Conservation (phyloP, 2,113 vertebrate genomes). For the Asarcornis scutulata region DNA sequence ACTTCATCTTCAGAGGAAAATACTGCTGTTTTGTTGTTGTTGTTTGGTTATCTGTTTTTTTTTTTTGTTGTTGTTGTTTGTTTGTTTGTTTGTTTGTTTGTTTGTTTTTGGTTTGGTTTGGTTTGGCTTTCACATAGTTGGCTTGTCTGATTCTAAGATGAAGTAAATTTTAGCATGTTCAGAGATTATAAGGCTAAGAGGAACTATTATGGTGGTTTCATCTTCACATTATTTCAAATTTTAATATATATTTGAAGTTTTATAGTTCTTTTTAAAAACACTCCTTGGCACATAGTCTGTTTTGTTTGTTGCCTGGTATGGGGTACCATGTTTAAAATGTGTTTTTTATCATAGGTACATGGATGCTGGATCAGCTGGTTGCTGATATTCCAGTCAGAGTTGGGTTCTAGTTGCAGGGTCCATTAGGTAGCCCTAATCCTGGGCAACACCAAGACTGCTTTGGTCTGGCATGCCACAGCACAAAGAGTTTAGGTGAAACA, state of each 20-base stretch:
- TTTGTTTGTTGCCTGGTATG: background rate
- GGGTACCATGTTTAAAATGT: background rate
- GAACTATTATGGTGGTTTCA: background rate
- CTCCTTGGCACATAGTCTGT: background rate
- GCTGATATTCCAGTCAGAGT: background rate
- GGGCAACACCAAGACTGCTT: background rate
- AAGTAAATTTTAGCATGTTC: background rate
- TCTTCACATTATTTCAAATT: background rate
- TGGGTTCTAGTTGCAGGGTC: background rate
- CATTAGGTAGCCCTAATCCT: background rate
- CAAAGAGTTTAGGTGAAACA: background rate
- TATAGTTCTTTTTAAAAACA: background rate
- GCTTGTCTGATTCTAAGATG: background rate
- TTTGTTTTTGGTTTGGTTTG: background rate
- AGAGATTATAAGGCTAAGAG: background rate
- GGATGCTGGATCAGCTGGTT: background rate
- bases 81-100: accelerated
- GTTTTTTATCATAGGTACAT: background rate
- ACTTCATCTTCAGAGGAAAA: background rate
- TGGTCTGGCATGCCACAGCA: background rate
- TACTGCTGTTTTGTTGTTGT: background rate
- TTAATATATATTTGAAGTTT: background rate
- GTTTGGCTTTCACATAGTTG: background rate
- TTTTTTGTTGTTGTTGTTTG: no score
- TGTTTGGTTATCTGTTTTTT: background rate